phyloP scores from a whole-genome alignment of 1,140 invertebrate genomes.

The Metaphire vulgaris region DNA sequence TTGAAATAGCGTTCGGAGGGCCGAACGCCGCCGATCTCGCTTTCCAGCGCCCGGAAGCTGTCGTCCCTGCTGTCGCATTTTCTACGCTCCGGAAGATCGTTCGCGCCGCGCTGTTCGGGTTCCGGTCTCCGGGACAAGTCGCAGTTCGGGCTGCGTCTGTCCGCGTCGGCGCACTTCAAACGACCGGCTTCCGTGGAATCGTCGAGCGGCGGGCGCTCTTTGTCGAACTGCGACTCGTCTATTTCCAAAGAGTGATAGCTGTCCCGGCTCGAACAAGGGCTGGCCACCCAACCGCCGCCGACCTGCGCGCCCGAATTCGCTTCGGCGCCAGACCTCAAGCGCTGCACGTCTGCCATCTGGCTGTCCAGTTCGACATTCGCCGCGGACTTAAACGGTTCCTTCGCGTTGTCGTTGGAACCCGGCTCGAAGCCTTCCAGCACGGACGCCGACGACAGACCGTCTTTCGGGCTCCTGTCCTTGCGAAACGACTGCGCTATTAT shows the following conservation, averaged over 20 bases:
- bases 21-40: too few relatives aligned
- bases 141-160: not conserved
- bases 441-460: too few relatives aligned
- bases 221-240: not conserved
- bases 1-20: too few relatives aligned
- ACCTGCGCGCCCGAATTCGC: too few relatives aligned
- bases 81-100: too few relatives aligned
- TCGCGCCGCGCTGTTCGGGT: too few relatives aligned
- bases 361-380: not conserved
- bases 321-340: not conserved
- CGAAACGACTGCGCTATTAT: conserved; percentile 15
- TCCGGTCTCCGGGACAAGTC: too few relatives aligned
- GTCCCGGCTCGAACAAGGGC: not conserved
- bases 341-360: not conserved
- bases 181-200: not conserved
- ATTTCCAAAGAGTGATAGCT: not conserved
- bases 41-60: too few relatives aligned
- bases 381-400: not conserved
- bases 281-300: not conserved
- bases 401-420: not conserved
- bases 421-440: not conserved
- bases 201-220: too few relatives aligned
- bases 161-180: not conserved
- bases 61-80: too few relatives aligned
- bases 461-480: conserved; percentile 6